These are phyloP conservation scores for Loripinus fragilis DNA, from an alignment of 2,888 invertebrate species.

Conservation along the genomic window DNA sequence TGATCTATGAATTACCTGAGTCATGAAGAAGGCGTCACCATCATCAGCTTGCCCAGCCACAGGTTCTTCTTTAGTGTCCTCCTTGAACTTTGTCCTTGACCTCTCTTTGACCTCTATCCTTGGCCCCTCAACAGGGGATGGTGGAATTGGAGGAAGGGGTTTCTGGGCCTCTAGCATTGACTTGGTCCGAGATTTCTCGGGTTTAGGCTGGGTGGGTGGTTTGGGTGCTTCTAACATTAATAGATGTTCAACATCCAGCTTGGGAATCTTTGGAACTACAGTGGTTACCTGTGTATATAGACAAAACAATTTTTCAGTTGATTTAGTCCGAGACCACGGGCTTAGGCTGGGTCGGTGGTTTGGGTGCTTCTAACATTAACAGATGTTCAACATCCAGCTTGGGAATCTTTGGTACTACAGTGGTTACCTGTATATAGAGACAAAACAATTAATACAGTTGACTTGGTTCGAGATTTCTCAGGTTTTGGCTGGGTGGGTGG, in stretches of 20 bases:
- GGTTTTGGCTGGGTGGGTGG: constrained; percentile 47
- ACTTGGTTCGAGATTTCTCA: constrained; percentile 41
- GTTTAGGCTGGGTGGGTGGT: constrained; percentile 46
- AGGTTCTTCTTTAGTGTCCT: constrained; percentile 29
- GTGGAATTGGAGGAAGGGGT: constrained; percentile 62
- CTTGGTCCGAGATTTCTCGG: constrained; percentile 43
- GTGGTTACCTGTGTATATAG: constrained; percentile 72
- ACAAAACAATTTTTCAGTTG: constrained; percentile 13
- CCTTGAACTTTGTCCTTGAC: constrained; percentile 29
- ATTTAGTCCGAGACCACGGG: constrained; percentile 44
- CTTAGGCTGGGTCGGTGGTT: constrained; percentile 45
- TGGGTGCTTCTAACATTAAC: constrained; percentile 72
- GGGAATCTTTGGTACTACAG: constrained; percentile 79
- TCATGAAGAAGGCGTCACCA: constrained; percentile 81
- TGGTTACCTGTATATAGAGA: constrained; percentile 70
- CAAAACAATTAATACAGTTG: constrained; percentile 14
- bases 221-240: constrained; percentile 72
- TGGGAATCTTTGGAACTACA: constrained; percentile 79
- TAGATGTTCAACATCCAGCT: constrained; percentile 75
- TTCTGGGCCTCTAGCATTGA: constrained; percentile 47
- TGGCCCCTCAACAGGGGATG: constrained; percentile 45
- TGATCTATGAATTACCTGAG: constrained; percentile 77
- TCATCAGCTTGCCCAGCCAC: constrained; percentile 27
- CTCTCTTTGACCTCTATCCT: constrained; percentile 36
- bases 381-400: constrained; percentile 76